Base-by-base conservation (phyloP, 2,797 vertebrate species). In the Staurois parvus region DNA sequence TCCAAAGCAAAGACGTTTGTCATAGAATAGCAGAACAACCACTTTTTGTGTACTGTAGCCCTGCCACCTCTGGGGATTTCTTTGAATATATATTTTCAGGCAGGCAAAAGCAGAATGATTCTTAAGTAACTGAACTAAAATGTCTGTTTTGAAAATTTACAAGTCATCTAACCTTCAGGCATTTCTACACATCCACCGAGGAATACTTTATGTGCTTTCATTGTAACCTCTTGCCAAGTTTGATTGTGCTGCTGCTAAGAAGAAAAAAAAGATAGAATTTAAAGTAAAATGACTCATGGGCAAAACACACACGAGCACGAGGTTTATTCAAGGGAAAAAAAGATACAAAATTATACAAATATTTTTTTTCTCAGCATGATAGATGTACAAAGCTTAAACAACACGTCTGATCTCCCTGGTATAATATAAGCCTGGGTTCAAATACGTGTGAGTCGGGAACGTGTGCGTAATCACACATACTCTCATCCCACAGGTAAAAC, bases 71-170 rank as follows among this genome's bases (percentile, higher is more conserved):
- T 37, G 12, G 73, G 84, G 73, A 86, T 81, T 86, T 64, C 28
- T 76, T 56, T 81, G 26, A 76, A 72, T 81, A 81, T 62, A 82
- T 70, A 30, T 37, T 37, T 81, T 77, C 52, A 85, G 30, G 40
- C 45, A 62, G 48, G 32, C 21, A 76, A 81, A 64, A 72, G 84
- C 73, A 70, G 66, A 81, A 26, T 29, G 37, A 29, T 73, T 76
- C 73, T 81, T 81, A 86, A 86, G 62, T 81, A 86, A 82, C 66
- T 81, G 66, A 72, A 86, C 52, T 86, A 72, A 85, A 82, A 86
- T 81, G 67, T 86, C 84, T 86, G 84, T 76, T 86, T 86, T 81
- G 32, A 82, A 64, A 86, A 85, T 85, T 80, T 85, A 85, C 84
- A 85, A 86, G 79, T 86, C 79, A 42, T 81, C 72, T 77, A 76